phyloP scores from a whole-genome alignment of 2,797 vertebrate species.

The Macropus fuliginosus region DNA sequence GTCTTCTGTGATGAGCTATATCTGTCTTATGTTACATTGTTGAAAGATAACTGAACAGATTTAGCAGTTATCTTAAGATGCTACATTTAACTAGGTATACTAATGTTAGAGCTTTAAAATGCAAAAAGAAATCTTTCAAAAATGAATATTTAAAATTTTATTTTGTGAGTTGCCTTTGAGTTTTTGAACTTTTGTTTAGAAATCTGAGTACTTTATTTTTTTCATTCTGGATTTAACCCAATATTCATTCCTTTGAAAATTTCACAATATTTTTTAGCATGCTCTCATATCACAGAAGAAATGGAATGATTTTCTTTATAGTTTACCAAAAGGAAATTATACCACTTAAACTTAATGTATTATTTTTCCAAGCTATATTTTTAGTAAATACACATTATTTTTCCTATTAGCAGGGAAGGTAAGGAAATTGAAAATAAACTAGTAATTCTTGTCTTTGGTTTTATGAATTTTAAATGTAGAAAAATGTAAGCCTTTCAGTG shows the following conservation, averaged over 20 bases:
- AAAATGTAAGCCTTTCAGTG: constrained; percentile 51
- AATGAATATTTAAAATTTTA: constrained; percentile 35
- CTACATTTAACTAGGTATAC: neutral
- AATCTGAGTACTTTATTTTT: constrained; percentile 23
- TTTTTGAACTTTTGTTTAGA: constrained; percentile 37
- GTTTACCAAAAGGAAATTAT: constrained; percentile 45
- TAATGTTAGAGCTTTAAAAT: constrained; percentile 7
- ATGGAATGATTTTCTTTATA: constrained; percentile 42
- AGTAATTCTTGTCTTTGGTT: constrained; percentile 40
- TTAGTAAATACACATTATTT: neutral
- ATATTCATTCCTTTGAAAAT: constrained; percentile 45
- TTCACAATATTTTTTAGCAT: neutral
- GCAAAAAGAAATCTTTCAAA: constrained; percentile 14
- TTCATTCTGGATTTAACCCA: constrained; percentile 39
- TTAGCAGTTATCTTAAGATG: constrained; percentile 44
- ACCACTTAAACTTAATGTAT: neutral
- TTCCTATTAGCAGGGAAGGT: constrained; percentile 19
- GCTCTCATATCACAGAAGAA: constrained; percentile 11
- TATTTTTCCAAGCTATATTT: constrained; percentile 26
- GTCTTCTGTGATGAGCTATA: neutral
- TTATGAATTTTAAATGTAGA: constrained; percentile 56
- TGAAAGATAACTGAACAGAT: constrained; percentile 56
- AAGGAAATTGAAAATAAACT: neutral
- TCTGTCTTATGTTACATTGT: constrained; percentile 12
- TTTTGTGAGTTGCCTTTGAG: constrained; percentile 49